A percentile compares a stretch with the other conserved stretches of the same genome.
These are phyloP conservation scores for Rhinella marina DNA, from an alignment of 2,797 vertebrate species.

Conservation along the genomic window DNA sequence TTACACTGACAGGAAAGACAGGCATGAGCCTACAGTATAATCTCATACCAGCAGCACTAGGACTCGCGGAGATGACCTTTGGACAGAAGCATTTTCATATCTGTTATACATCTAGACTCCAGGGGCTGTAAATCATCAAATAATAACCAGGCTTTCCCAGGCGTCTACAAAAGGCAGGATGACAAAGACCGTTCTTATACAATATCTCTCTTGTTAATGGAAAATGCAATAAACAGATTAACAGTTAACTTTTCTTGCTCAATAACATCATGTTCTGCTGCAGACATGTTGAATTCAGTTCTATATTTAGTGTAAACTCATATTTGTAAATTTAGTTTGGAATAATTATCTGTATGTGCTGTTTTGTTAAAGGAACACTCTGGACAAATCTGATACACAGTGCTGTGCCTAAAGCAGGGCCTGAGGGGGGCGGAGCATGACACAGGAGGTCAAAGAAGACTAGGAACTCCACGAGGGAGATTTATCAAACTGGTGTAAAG, in stretches of 20 bases:
- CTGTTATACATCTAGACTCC: conserved; percentile 16
- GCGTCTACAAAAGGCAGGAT: conserved; percentile 11
- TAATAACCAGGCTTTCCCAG: conserved; percentile 28
- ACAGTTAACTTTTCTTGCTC: neutral
- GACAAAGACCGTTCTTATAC: neutral
- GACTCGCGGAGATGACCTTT: neutral
- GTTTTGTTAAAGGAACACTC: too few relatives aligned
- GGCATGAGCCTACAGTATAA: neutral
- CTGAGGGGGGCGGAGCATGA: too few relatives aligned
- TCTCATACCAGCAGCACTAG: neutral
- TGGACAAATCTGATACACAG: too few relatives aligned
- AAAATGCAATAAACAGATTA: conserved; percentile 1
- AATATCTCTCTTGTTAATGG: neutral
- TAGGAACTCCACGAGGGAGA: too few relatives aligned
- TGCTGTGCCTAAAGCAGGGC: too few relatives aligned
- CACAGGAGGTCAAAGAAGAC: too few relatives aligned
- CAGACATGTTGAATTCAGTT: neutral
- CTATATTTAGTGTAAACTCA: too few relatives aligned
- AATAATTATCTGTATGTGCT: too few relatives aligned
- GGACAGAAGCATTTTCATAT: conserved; percentile 19
- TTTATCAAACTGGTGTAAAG: too few relatives aligned
- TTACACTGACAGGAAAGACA: neutral
- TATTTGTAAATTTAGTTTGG: too few relatives aligned
- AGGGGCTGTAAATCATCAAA: conserved; percentile 39
- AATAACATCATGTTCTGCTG: neutral